Conservation (phyloP, 1,140 invertebrate species). For the Drosophila leontia region DNA sequence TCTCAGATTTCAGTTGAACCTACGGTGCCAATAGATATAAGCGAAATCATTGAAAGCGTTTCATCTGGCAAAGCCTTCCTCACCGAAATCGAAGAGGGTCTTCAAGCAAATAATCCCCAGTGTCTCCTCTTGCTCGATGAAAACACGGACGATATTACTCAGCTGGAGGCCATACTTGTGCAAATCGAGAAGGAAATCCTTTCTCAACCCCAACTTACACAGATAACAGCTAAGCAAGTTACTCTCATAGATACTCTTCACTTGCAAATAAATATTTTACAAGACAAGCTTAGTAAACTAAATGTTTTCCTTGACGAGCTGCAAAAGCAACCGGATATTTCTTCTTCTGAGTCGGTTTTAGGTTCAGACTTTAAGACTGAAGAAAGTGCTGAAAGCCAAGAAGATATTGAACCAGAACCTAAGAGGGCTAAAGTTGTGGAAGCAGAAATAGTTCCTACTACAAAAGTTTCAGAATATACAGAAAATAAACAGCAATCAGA, state of each 20-base stretch:
- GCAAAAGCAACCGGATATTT: conserved; percentile 15
- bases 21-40: conserved; percentile 49
- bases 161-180: conserved; percentile 58
- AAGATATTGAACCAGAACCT: conserved; percentile 24
- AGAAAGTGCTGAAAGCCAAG: conserved; percentile 13
- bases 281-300: conserved; percentile 50
- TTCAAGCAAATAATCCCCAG: conserved; percentile 55
- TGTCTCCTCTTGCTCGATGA: conserved; percentile 54
- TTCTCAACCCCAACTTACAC: conserved; percentile 47
- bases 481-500: not conserved
- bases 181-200: conserved; percentile 73
- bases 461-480: not conserved
- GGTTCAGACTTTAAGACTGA: conserved; percentile 14
- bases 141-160: conserved; percentile 55
- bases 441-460: not conserved
- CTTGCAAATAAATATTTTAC: conserved; percentile 52
- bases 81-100: conserved; percentile 64
- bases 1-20: conserved; percentile 7
- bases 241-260: conserved; percentile 59
- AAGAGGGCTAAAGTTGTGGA: conserved; percentile 41
- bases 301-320: conserved; percentile 19
- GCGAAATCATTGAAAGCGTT: conserved; percentile 62
- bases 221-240: conserved; percentile 55
- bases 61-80: conserved; percentile 66
- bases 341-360: conserved; percentile 32